Conservation (phyloP, 2,797 vertebrate species). For the Buphagus erythrorhynchus region DNA sequence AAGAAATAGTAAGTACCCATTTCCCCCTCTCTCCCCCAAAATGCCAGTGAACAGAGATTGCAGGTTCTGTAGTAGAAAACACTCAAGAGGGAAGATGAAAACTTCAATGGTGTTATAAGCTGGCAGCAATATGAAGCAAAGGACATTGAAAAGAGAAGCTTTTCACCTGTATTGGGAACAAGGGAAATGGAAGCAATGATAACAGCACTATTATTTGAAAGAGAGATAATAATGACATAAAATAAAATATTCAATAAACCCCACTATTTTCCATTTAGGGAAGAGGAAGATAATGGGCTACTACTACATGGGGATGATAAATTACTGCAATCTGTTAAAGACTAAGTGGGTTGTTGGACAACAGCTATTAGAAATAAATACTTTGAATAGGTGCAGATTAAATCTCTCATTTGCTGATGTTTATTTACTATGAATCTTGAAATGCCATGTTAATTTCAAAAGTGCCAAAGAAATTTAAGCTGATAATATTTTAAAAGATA, state of each 20-base stretch:
- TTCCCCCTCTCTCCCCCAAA: rapidly evolving
- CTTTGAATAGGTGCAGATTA: not conserved
- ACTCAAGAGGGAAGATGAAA: not conserved
- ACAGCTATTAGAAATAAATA: not conserved
- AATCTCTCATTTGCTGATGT: not conserved
- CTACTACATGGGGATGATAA: not conserved
- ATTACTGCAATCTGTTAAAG: not conserved
- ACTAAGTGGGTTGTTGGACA: not conserved
- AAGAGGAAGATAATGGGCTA: not conserved
- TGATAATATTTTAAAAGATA: not conserved
- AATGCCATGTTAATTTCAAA: not conserved
- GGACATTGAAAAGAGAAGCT: not conserved
- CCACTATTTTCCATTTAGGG: not conserved
- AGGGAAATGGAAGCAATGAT: not conserved
- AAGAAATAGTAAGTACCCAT: not conserved
- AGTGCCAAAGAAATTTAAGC: not conserved
- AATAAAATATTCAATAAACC: not conserved
- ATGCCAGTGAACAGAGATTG: not conserved
- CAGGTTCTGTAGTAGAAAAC: not conserved
- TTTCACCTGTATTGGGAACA: not conserved
- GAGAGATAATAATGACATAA: not conserved
- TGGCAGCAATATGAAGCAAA: not conserved
- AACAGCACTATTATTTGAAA: not conserved
- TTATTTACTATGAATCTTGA: not conserved
- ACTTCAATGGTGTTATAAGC: not conserved